A percentile compares a stretch with the other conserved stretches of the same genome.
Evolutionary conservation across 2,797 vertebrate genomes (phyloP).

Genomic region (Gobio occitaniae): DNA sequence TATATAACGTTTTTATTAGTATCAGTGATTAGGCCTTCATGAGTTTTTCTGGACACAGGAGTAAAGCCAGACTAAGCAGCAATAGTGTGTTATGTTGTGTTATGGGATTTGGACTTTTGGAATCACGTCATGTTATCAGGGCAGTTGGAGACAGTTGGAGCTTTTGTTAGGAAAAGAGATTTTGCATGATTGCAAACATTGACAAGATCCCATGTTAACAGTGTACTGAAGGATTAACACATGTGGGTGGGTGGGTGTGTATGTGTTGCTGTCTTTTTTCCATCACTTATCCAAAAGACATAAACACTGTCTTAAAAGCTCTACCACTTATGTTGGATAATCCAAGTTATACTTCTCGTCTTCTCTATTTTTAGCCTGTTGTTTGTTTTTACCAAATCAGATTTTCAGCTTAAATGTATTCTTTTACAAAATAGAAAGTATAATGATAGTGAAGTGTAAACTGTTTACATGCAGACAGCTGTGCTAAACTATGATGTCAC

Average conservation of each 20-base stretch:
- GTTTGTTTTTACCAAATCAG: constrained; percentile 22
- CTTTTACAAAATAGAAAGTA: neutral
- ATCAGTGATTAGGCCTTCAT: neutral
- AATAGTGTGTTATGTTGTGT: neutral
- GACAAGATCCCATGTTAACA: constrained; percentile 17
- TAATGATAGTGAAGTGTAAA: constrained; percentile 8
- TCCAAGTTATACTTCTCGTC: constrained; percentile 9
- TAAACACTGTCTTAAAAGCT: constrained; percentile 45
- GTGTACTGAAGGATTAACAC: neutral
- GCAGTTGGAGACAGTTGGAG: neutral
- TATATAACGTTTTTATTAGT: neutral
- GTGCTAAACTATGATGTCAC: constrained; percentile 23
- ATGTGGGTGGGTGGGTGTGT: constrained; percentile 41
- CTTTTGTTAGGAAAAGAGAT: constrained; percentile 10
- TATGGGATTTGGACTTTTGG: neutral
- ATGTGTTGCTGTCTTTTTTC: constrained; percentile 46
- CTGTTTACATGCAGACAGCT: constrained; percentile 7
- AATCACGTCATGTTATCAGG: neutral
- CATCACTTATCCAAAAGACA: constrained; percentile 63
- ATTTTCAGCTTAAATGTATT: neutral
- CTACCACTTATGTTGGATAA: constrained; percentile 21
- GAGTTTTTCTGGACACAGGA: neutral
- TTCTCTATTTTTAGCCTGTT: constrained; percentile 21
- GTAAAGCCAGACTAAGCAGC: constrained; percentile 4
- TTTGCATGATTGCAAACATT: constrained; percentile 37